Percentiles rank a stretch among this genome's conserved stretches.
These are phyloP conservation scores for Nanger granti DNA, from an alignment of 2,113 vertebrate species.

Conservation along the genomic window DNA sequence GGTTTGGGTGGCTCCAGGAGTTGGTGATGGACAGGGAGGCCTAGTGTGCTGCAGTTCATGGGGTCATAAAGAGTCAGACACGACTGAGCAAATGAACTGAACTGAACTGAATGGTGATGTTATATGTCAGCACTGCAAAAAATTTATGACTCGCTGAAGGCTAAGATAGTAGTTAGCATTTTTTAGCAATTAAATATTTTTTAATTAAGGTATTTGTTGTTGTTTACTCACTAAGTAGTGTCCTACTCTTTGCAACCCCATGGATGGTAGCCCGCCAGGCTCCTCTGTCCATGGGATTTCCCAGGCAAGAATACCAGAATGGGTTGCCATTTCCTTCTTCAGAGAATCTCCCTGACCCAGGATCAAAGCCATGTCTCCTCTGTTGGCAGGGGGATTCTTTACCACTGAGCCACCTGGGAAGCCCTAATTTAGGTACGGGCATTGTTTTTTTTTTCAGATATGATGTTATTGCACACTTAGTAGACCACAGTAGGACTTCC, in stretches of 20 bases:
- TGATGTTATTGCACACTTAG: no score
- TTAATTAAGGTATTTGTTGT: neutral
- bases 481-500: neutral
- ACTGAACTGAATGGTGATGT: neutral
- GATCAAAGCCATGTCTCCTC: neutral
- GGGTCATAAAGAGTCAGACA: no score
- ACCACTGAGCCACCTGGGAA: neutral
- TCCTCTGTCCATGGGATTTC: neutral
- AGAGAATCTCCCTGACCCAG: neutral
- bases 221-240: neutral
- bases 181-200: neutral
- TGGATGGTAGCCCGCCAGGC: neutral
- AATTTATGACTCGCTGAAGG: neutral
- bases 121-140: neutral
- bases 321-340: neutral
- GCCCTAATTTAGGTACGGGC: neutral
- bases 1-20: no score
- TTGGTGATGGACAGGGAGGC: no score
- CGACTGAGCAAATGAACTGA: no score
- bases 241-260: neutral
- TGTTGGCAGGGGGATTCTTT: neutral
- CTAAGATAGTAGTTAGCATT: neutral
- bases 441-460: neutral
- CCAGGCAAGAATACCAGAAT: neutral
- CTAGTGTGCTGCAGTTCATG: no score